These are phyloP conservation scores for Drosophila takahashii DNA, from an alignment of 1,140 invertebrate genomes.

Conservation along the genomic window DNA sequence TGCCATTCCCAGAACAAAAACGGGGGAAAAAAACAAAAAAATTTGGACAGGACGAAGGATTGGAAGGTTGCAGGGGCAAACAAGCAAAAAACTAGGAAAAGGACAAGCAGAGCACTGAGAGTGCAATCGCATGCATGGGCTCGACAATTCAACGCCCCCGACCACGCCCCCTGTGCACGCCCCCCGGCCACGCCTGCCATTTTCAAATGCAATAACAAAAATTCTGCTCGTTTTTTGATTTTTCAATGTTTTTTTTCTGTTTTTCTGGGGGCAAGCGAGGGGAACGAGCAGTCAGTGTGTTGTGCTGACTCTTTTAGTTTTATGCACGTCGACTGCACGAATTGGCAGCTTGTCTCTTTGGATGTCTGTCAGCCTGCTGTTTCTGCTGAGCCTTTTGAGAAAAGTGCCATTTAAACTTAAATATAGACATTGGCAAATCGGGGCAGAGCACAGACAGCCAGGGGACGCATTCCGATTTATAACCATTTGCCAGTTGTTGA, in stretches of 20 bases:
- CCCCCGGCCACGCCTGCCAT: conserved; percentile 72
- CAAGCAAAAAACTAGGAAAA: conserved; percentile 36
- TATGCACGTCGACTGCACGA: conserved; percentile 78
- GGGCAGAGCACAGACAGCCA: conserved; percentile 1
- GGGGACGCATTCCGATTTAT: conserved; percentile 61
- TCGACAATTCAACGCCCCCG: conserved; percentile 50
- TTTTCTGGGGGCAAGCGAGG: not conserved
- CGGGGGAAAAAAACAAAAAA: conserved; percentile 18
- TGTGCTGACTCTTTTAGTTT: conserved; percentile 81
- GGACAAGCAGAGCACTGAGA: conserved; percentile 46
- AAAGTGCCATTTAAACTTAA: conserved; percentile 83
- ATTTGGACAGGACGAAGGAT: conserved; percentile 15
- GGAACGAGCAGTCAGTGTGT: conserved; percentile 5
- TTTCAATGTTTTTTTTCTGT: conserved; percentile 47
- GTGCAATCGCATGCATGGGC: conserved; percentile 73
- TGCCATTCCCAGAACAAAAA: conserved; percentile 62
- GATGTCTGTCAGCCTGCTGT: conserved; percentile 66
- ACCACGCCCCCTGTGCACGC: conserved; percentile 49
- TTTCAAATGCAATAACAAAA: conserved; percentile 81
- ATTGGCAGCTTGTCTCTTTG: conserved; percentile 80
- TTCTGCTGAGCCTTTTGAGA: conserved; percentile 71
- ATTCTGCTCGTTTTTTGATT: conserved; percentile 74
- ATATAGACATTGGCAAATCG: conserved; percentile 72
- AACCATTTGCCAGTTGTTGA: conserved; percentile 73
- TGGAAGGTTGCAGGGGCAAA: conserved; percentile 14